Percentiles rank a stretch among this genome's conserved stretches.
phyloP scores from a whole-genome alignment of 1,140 invertebrate genomes.

The Macrosteles quadrilineatus region DNA sequence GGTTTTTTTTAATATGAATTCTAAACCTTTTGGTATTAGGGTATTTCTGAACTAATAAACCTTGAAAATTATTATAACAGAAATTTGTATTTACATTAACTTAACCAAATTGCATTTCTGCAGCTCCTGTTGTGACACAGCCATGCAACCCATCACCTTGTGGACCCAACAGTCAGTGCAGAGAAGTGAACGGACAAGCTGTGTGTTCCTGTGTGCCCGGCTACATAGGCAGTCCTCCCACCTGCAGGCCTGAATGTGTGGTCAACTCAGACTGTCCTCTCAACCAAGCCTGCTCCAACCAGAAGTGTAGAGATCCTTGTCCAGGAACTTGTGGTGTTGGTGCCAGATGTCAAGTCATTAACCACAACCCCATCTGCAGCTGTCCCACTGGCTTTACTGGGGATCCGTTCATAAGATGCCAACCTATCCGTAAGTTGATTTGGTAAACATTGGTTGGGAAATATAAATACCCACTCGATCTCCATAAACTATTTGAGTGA shows the following conservation, averaged over 20 bases:
- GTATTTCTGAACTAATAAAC: too few relatives aligned
- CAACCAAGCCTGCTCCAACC: conserved; percentile 60
- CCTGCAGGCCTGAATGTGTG: conserved; percentile 64
- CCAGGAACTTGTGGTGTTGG: conserved; percentile 61
- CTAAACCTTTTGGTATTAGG: too few relatives aligned
- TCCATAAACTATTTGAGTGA: too few relatives aligned
- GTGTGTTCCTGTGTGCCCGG: conserved; percentile 64
- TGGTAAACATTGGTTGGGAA: too few relatives aligned
- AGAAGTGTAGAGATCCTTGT: conserved; percentile 64
- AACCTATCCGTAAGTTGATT: conserved; percentile 21
- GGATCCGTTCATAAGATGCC: conserved; percentile 47
- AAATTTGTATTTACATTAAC: too few relatives aligned
- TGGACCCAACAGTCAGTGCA: conserved; percentile 67
- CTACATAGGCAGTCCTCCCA: conserved; percentile 62
- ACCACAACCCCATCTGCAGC: conserved; percentile 62
- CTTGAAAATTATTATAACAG: too few relatives aligned
- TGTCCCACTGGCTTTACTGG: conserved; percentile 49
- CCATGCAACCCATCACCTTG: conserved; percentile 71
- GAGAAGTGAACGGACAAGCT: conserved; percentile 58
- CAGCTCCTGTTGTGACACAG: conserved; percentile 45
- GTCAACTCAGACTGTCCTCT: conserved; percentile 60
- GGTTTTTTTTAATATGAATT: too few relatives aligned
- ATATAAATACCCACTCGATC: too few relatives aligned
- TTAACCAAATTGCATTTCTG: too few relatives aligned
- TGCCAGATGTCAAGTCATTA: conserved; percentile 56